Conservation (phyloP, 2,888 invertebrate genomes). For the Seladonia tumulorum region DNA sequence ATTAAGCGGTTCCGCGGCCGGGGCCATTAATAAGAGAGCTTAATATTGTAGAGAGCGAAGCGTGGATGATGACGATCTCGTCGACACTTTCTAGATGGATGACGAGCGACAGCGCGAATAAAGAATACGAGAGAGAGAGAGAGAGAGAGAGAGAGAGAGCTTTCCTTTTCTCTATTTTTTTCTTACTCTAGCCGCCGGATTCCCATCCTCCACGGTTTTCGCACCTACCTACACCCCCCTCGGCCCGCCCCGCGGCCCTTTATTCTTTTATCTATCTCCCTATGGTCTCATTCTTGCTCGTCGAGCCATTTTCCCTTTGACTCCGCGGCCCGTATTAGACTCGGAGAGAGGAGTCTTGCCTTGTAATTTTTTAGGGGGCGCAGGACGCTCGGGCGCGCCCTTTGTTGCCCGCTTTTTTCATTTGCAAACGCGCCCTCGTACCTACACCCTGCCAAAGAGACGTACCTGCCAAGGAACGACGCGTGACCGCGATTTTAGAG, state of each 20-base stretch:
- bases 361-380: constrained; percentile 65
- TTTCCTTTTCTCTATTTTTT: constrained; percentile 35
- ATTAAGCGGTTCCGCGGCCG: constrained; percentile 67
- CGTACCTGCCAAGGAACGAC: constrained; percentile 5
- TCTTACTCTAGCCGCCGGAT: neutral
- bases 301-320: constrained; percentile 67
- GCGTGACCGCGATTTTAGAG: constrained; percentile 3
- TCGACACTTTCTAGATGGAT: constrained; percentile 72
- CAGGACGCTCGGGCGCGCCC: constrained; percentile 35
- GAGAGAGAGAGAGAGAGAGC: neutral
- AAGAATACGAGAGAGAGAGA: constrained; percentile 7
- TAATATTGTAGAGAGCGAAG: constrained; percentile 81
- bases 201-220: constrained; percentile 6
- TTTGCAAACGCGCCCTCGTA: constrained; percentile 46
- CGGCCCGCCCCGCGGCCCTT: constrained; percentile 39
- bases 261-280: constrained; percentile 42
- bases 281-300: constrained; percentile 61
- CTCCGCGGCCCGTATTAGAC: constrained; percentile 56
- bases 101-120: constrained; percentile 61
- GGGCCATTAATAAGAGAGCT: constrained; percentile 82
- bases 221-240: constrained; percentile 18
- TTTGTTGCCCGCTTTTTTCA: constrained; percentile 56
- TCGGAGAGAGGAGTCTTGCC: constrained; percentile 36
- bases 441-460: neutral
- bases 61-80: constrained; percentile 58